Conservation (phyloP, 2,888 invertebrate genomes). For the Sarcophaga rosellei region DNA sequence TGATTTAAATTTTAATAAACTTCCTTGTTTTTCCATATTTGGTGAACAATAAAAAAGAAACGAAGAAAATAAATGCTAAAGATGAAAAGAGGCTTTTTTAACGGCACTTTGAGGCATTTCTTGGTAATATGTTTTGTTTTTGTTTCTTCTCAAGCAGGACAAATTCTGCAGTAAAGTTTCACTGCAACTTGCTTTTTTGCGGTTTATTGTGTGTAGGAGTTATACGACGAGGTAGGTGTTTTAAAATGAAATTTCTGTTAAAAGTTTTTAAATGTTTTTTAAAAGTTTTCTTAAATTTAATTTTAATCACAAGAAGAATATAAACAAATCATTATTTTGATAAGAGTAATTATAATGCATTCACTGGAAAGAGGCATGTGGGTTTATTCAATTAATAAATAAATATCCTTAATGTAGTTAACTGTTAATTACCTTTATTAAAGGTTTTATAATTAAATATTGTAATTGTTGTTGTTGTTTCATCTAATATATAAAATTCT, state of each 20-base stretch:
- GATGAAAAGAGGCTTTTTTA: slow-evolving; percentile 20
- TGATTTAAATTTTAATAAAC: slow-evolving; percentile 55
- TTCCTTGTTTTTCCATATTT: slow-evolving; percentile 59
- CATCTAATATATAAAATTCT: too few relatives aligned
- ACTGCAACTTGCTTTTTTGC: neutral
- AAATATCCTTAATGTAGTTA: too few relatives aligned
- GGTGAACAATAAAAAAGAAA: neutral
- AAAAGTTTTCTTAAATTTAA: neutral
- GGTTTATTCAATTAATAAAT: neutral
- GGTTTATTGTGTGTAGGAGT: slow-evolving; percentile 5
- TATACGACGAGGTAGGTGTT: neutral
- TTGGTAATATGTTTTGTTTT: too few relatives aligned
- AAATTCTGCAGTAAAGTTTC: slow-evolving; percentile 41
- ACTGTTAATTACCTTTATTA: too few relatives aligned
- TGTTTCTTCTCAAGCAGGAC: slow-evolving; percentile 17
- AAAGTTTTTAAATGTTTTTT: slow-evolving; percentile 7
- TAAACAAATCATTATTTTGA: slow-evolving; percentile 25
- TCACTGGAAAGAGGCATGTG: neutral
- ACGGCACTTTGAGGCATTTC: slow-evolving; percentile 2
- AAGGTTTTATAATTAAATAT: too few relatives aligned
- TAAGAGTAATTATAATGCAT: slow-evolving; percentile 8
- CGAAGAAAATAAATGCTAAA: neutral
- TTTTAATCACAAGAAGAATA: neutral
- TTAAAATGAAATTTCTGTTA: slow-evolving; percentile 26
- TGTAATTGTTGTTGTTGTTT: too few relatives aligned